Percentiles rank a stretch among this genome's conserved stretches.
These are phyloP conservation scores for Eospalax fontanierii DNA, from an alignment of 2,797 vertebrate species.

Conservation along the genomic window DNA sequence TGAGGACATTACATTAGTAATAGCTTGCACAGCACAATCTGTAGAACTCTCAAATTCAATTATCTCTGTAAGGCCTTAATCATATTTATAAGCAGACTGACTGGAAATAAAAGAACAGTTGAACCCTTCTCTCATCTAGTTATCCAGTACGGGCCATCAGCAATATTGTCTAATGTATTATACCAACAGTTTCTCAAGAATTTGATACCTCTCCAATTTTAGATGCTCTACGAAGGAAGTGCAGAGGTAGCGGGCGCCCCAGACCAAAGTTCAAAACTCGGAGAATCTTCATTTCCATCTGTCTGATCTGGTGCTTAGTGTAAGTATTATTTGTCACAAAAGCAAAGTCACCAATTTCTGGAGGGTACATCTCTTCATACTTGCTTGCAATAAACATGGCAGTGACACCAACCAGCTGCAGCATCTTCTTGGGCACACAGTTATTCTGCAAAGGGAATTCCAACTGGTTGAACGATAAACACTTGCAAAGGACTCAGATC, in stretches of 20 bases:
- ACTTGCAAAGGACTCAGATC: conserved; percentile 19
- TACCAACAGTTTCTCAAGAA: background rate
- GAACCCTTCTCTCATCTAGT: background rate
- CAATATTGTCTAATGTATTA: background rate
- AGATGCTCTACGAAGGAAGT: conserved; percentile 86
- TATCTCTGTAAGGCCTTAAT: background rate
- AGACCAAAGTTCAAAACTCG: conserved; percentile 85
- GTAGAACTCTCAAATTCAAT: background rate
- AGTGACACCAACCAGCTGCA: conserved; percentile 93
- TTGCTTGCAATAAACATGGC: conserved; percentile 89
- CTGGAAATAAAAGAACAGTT: background rate
- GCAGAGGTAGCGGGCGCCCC: conserved; percentile 79
- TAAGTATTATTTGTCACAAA: conserved; percentile 84
- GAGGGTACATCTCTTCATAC: conserved; percentile 86
- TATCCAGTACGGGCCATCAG: background rate
- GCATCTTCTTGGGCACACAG: conserved; percentile 91
- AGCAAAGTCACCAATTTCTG: conserved; percentile 79
- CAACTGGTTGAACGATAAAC: background rate
- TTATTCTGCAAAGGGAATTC: conserved; percentile 87
- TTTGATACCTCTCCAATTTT: conserved; percentile 85
- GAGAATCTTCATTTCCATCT: conserved; percentile 89
- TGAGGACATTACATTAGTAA: conserved; percentile 8
- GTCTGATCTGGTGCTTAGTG: conserved; percentile 80
- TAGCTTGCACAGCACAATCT: background rate
- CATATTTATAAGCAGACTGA: background rate